Evolutionary conservation across 1,140 invertebrate genomes (phyloP).

Genomic region (Bombus pyrosoma): DNA sequence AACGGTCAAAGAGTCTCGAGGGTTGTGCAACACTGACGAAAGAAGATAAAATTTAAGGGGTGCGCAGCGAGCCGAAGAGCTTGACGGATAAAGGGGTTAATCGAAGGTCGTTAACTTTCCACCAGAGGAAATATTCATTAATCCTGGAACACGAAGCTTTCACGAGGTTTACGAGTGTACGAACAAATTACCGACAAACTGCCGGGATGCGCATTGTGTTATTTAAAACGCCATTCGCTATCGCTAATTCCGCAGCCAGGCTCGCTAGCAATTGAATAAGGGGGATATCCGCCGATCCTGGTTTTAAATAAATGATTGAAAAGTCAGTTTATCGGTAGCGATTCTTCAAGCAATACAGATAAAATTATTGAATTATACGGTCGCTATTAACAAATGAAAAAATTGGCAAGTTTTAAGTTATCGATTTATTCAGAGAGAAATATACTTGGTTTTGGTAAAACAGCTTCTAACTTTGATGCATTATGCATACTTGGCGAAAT

Average conservation of each 20-base stretch:
- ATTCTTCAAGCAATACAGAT: not conserved
- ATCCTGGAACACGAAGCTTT: constrained; percentile 25
- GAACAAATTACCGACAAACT: constrained; percentile 10
- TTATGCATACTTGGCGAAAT: too few relatives aligned
- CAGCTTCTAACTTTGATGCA: too few relatives aligned
- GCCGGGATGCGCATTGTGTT: not conserved
- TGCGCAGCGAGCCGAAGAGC: constrained; percentile 11
- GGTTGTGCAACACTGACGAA: not conserved
- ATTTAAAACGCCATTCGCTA: not conserved
- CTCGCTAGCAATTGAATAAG: not conserved
- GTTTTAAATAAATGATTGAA: not conserved
- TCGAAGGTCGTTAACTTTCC: constrained; percentile 45
- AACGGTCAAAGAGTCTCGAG: not conserved
- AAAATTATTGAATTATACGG: not conserved
- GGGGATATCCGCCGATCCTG: not conserved
- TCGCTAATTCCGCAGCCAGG: not conserved
- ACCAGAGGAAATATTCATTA: constrained; percentile 28
- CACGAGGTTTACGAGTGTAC: not conserved
- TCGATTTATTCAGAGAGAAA: too few relatives aligned
- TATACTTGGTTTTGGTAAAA: too few relatives aligned
- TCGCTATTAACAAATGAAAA: not conserved
- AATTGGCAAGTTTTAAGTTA: too few relatives aligned
- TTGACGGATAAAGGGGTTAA: constrained; percentile 35
- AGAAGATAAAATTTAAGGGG: constrained; percentile 5
- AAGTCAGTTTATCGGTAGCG: not conserved